A percentile compares a stretch with the other conserved stretches of the same genome.
These are phyloP conservation scores for Cecidostiba fungosa DNA, from an alignment of 2,888 invertebrate genomes.

Conservation along the genomic window DNA sequence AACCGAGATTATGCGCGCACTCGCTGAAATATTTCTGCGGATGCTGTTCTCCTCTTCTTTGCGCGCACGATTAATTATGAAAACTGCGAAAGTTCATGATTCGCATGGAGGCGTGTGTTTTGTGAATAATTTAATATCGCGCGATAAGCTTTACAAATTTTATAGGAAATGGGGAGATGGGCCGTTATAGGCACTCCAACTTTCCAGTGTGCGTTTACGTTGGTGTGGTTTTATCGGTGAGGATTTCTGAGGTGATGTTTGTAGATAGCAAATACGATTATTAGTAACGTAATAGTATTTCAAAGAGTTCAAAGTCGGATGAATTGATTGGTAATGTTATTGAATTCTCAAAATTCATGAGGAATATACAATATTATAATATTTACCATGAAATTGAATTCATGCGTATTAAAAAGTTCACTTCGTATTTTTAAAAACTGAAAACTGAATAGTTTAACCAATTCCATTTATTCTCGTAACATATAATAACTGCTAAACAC, in stretches of 20 bases:
- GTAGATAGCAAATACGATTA: background rate
- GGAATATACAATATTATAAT: too few species aligned
- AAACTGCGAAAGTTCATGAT: constrained; percentile 2
- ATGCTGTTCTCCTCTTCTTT: background rate
- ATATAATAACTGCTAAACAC: too few species aligned
- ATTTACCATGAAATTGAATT: too few species aligned
- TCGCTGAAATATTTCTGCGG: constrained; percentile 26
- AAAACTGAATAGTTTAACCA: too few species aligned
- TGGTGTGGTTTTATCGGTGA: background rate
- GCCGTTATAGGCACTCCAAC: background rate
- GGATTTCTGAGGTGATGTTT: background rate
- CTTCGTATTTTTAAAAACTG: too few species aligned
- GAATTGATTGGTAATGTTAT: too few species aligned
- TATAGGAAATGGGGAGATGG: background rate
- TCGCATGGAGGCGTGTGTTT: background rate
- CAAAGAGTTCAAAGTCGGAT: too few species aligned
- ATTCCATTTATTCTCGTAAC: too few species aligned
- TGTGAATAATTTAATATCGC: constrained; percentile 39
- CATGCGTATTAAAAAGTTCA: too few species aligned
- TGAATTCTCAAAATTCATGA: too few species aligned
- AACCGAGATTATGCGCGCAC: constrained; percentile 39
- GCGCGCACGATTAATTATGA: constrained; percentile 38
- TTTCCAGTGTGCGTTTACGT: background rate
- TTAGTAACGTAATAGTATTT: background rate
- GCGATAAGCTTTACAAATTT: background rate